Evolutionary conservation across 2,797 vertebrate genomes (phyloP).

Genomic region (Basileuterus tristriatus): DNA sequence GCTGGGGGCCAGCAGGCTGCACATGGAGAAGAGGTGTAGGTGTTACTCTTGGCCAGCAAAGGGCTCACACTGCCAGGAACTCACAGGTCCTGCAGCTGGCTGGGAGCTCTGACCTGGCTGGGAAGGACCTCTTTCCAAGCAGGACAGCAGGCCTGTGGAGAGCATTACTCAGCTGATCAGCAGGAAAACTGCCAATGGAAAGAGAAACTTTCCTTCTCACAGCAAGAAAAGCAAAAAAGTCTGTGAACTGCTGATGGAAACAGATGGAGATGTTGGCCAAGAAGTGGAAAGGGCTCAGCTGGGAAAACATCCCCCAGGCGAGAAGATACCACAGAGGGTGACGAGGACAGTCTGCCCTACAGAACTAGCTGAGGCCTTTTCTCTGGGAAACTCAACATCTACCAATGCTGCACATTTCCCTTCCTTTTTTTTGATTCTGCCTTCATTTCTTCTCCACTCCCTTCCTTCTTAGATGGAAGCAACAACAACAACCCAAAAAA

Average conservation of each 20-base stretch:
- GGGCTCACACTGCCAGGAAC: background rate
- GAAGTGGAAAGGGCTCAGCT: background rate
- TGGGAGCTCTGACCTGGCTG: background rate
- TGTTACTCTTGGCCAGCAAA: slow-evolving; percentile 46
- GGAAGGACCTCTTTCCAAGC: slow-evolving; percentile 47
- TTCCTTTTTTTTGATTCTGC: background rate
- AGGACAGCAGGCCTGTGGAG: slow-evolving; percentile 53
- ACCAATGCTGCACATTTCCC: background rate
- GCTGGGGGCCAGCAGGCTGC: background rate
- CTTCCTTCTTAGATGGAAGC: background rate
- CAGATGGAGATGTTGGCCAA: slow-evolving; percentile 38
- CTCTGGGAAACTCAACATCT: background rate
- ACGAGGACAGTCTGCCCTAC: background rate
- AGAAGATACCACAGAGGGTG: background rate
- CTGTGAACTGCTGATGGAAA: slow-evolving; percentile 46
- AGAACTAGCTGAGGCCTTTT: background rate
- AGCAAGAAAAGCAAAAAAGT: slow-evolving; percentile 30
- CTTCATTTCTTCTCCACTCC: background rate
- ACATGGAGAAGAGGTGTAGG: background rate
- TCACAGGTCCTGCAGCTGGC: slow-evolving; percentile 33
- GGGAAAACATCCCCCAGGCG: background rate
- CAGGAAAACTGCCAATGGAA: slow-evolving; percentile 42
- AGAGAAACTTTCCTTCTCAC: slow-evolving; percentile 54
- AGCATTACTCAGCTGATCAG: slow-evolving; percentile 63
- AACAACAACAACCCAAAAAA: background rate